These are phyloP conservation scores for Odobenus rosmarus DNA, from an alignment of 2,113 vertebrate species.

Conservation along the genomic window DNA sequence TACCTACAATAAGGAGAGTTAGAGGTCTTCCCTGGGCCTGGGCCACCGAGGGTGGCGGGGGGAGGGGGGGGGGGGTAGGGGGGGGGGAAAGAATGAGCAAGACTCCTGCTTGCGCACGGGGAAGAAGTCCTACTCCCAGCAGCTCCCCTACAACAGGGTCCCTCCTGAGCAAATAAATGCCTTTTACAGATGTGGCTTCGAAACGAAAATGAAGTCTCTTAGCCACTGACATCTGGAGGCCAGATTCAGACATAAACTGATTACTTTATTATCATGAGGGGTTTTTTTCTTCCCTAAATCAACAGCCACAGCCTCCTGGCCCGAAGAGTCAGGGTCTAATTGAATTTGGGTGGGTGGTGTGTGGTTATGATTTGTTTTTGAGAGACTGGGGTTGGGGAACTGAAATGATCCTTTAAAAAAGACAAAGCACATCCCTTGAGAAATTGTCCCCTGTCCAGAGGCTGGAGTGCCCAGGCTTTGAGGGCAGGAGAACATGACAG, in stretches of 20 bases:
- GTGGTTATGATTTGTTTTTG: slow-evolving; percentile 72
- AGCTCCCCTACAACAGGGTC: slow-evolving; percentile 66
- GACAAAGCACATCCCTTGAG: not conserved
- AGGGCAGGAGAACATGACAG: not conserved
- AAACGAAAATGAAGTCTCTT: slow-evolving; percentile 85
- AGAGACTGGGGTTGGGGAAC: slow-evolving; percentile 49
- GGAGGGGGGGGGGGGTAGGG: not conserved
- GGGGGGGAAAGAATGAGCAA: not conserved
- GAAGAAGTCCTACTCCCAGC: slow-evolving; percentile 37
- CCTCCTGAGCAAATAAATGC: slow-evolving; percentile 79
- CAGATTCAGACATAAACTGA: slow-evolving; percentile 87
- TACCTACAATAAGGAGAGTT: not conserved
- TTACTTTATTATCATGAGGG: slow-evolving; percentile 82
- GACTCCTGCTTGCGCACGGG: not conserved
- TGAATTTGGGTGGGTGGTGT: slow-evolving; percentile 70
- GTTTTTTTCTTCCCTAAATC: slow-evolving; percentile 70
- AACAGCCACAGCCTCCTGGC: slow-evolving; percentile 74
- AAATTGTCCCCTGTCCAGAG: not conserved
- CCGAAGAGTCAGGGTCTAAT: slow-evolving; percentile 75
- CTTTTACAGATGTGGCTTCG: slow-evolving; percentile 87
- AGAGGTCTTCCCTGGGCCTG: not conserved
- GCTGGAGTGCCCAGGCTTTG: accelerated
- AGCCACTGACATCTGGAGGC: slow-evolving; percentile 91
- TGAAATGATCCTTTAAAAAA: slow-evolving; percentile 9
- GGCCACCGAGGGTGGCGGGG: not conserved